A percentile compares a stretch with the other conserved stretches of the same genome.
Evolutionary conservation across 2,797 vertebrate genomes (phyloP).

Genomic region (Sciurus carolinensis): DNA sequence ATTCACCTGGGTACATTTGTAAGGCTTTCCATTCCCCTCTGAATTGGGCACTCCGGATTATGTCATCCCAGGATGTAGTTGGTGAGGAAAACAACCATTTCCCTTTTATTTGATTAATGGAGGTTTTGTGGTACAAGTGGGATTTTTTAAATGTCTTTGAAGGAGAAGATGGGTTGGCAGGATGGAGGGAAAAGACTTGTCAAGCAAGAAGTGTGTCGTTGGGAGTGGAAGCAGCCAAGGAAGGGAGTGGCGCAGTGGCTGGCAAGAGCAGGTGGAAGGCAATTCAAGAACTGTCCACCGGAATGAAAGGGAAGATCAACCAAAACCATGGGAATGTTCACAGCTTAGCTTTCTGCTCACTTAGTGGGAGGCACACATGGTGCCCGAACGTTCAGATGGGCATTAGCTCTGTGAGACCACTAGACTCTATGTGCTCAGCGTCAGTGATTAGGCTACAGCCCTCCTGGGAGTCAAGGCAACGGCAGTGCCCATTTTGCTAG

Average conservation of each 20-base stretch:
- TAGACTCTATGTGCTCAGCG: neutral
- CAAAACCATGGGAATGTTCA: neutral
- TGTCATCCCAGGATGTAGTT: neutral
- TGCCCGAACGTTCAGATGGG: neutral
- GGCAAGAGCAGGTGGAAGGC: slow-evolving; percentile 9
- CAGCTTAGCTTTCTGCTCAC: neutral
- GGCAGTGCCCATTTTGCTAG: neutral
- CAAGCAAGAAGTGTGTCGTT: neutral
- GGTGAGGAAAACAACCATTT: slow-evolving; percentile 35
- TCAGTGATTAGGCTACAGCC: neutral
- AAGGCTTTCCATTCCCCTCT: neutral
- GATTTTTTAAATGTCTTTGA: slow-evolving; percentile 74
- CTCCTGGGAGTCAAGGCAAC: too few relatives aligned
- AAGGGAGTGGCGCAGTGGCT: slow-evolving; percentile 21
- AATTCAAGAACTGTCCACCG: neutral
- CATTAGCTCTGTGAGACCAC: neutral
- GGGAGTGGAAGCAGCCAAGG: neutral
- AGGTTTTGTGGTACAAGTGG: slow-evolving; percentile 14
- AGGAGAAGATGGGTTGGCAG: slow-evolving; percentile 62
- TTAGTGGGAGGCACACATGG: neutral
- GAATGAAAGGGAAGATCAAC: neutral
- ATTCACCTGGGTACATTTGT: neutral
- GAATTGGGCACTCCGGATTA: neutral
- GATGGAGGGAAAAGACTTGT: slow-evolving; percentile 62
- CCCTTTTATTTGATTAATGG: slow-evolving; percentile 57